Evolutionary conservation across 2,797 vertebrate species (phyloP).

Genomic region (Cynodonichthys magdalenae): DNA sequence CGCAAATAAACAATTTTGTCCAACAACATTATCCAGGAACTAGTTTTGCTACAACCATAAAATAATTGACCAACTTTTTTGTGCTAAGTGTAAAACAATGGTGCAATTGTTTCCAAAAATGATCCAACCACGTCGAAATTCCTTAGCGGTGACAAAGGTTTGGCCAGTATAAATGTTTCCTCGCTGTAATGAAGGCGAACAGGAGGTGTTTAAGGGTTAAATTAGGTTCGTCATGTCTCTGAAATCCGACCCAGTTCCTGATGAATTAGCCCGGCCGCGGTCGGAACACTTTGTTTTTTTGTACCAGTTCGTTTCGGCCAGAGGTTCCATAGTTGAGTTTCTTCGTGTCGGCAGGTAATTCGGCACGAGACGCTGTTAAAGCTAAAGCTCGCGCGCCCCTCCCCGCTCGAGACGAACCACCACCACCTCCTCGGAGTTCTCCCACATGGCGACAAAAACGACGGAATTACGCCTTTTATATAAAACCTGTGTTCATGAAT

Average conservation of each 20-base stretch:
- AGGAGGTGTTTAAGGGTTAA: slow-evolving; percentile 65
- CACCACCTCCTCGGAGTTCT: slow-evolving; percentile 5
- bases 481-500: slow-evolving; percentile 21
- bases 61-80: no score
- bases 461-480: slow-evolving; percentile 44
- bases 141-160: not conserved
- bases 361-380: not conserved
- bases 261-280: slow-evolving; percentile 1
- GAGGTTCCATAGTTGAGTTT: not conserved
- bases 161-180: not conserved
- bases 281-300: not conserved
- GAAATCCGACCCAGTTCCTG: slow-evolving; percentile 59
- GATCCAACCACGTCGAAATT: not conserved
- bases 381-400: not conserved
- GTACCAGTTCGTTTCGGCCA: not conserved
- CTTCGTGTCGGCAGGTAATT: not conserved
- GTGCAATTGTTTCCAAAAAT: not conserved
- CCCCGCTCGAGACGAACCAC: not conserved
- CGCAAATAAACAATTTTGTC: no score
- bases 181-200: not conserved
- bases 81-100: no score
- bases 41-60: no score
- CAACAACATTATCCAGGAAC: no score
- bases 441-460: slow-evolving; percentile 41
- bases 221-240: slow-evolving; percentile 36